Evolutionary conservation across 2,113 vertebrate genomes (phyloP), one percentile per base, ranked within the genome.

Genomic region (Andinoacara biseriatus): DNA sequence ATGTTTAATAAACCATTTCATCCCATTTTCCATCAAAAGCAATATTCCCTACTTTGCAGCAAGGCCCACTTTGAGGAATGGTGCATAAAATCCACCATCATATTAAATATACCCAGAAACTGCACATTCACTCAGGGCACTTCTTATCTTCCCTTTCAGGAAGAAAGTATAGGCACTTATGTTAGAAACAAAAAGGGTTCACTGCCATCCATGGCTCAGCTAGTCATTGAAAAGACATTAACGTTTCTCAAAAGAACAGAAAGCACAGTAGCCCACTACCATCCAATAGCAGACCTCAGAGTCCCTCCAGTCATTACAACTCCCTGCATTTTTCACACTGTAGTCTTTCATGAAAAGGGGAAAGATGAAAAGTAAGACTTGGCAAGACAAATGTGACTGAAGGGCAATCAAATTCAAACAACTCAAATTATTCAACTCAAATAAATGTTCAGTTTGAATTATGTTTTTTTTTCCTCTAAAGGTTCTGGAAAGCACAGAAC

Each of bases 121-220:
- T 7, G 29, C 43, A 69, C 54, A 31, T 84, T 80, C 76, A 83
- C 46, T 59, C 31, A 78, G 74, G 76, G 35, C 60, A 69, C 63
- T 78, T 60, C 74, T 74, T 77, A 58, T 75, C 60, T n/a, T 3
- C 7, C 31, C 69, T 85, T 78, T 87, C 18, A 74, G 65, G 46
- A 31, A 60, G 49, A 84, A 72, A 80, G 5, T 20, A 52, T 33
- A 79, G 31, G 18, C 67, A 65, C 57, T 83, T 74, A 81, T 83
- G 31, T 63, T 49, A 59, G 67, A 85, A 86, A 84, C 78, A 79
- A 90, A 87, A 90, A 87, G 29, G 56, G 7, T 58, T 87, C 49
- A 59, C 56, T 78, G 78, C 67, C 56, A 24, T 76, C 57, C 57
- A 46, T 61, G 43, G 85, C 59, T 84, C 40, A 81, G 60, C 29